A percentile compares a stretch with the other conserved stretches of the same genome.
Conservation (phyloP, 2,797 vertebrate genomes). For the Cynopterus sphinx region DNA sequence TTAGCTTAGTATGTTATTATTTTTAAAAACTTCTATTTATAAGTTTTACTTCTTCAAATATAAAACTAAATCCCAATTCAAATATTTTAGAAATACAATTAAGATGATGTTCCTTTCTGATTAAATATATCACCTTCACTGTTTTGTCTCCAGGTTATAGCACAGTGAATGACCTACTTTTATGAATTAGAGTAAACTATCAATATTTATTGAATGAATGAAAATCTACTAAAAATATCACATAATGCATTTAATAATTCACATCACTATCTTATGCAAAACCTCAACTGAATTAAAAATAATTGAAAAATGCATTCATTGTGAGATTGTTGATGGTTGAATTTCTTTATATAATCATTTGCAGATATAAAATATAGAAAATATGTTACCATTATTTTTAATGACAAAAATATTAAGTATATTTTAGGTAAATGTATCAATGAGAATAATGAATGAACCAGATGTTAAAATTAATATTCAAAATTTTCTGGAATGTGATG, state of each 20-base stretch:
- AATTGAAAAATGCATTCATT: neutral
- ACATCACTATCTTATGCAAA: neutral
- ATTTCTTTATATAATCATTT: neutral
- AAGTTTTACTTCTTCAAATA: neutral
- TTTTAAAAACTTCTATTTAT: conserved; percentile 24
- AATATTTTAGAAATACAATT: neutral
- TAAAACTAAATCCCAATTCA: neutral
- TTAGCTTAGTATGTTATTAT: neutral
- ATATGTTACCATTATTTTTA: neutral
- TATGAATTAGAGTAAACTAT: neutral
- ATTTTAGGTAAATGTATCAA: neutral
- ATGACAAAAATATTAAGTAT: neutral
- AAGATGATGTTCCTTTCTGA: neutral
- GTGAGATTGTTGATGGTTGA: neutral
- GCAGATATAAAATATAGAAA: neutral
- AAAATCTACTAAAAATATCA: neutral
- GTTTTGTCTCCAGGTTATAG: neutral
- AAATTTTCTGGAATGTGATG: neutral
- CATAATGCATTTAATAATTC: neutral
- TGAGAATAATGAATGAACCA: neutral
- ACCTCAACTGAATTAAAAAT: neutral
- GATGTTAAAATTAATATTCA: neutral
- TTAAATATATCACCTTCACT: neutral
- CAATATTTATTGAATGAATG: neutral
- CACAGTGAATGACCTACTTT: neutral